Conservation (phyloP, 64 coral and sea anemone species). For the Trachythela sp. region DNA sequence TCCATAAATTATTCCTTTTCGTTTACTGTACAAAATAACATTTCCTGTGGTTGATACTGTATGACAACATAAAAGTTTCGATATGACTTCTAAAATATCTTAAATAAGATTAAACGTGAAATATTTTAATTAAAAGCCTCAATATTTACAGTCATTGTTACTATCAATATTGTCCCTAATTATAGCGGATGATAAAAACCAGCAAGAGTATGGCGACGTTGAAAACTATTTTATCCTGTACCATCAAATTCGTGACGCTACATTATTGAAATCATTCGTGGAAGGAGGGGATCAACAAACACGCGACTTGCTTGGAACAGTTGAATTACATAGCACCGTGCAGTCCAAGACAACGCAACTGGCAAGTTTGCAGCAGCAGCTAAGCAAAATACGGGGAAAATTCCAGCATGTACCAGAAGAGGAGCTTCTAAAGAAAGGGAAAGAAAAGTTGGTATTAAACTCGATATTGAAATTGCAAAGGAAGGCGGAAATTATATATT, state of each 20-base stretch:
- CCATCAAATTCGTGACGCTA: background rate
- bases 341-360: background rate
- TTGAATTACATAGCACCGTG: background rate
- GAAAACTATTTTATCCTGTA: background rate
- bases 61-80: too few species aligned
- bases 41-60: too few species aligned
- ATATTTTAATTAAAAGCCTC: too few species aligned
- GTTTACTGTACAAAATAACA: too few species aligned
- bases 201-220: too few species aligned
- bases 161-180: too few species aligned
- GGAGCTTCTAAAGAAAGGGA: background rate
- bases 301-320: background rate
- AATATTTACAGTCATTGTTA: too few species aligned
- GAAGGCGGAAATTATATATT: background rate
- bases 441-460: background rate
- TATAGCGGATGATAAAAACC: too few species aligned
- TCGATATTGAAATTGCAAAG: background rate
- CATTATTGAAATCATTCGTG: background rate
- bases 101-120: too few species aligned
- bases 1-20: too few species aligned
- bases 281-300: background rate
- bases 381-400: background rate
- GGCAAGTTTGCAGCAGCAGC: background rate
- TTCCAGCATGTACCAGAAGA: background rate
- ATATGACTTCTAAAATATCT: too few species aligned